A percentile compares a stretch with the other conserved stretches of the same genome.
Evolutionary conservation across 2,888 invertebrate species (phyloP).

Genomic region (Andrena bucephala): DNA sequence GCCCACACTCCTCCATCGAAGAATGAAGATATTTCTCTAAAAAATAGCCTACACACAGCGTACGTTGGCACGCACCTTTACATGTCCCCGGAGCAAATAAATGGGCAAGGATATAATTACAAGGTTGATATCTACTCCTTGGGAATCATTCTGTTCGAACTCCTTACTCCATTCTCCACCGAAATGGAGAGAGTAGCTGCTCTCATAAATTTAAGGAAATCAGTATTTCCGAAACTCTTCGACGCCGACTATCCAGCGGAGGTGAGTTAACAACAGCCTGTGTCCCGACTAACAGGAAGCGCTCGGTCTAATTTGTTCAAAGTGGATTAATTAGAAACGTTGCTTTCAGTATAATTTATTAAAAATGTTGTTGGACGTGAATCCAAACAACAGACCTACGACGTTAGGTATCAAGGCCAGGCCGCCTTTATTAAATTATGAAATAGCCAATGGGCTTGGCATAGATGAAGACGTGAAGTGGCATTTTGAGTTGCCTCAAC

Average conservation of each 20-base stretch:
- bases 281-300: not conserved
- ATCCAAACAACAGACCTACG: slow-evolving; percentile 91
- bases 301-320: slow-evolving; percentile 13
- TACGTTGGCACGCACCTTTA: slow-evolving; percentile 96
- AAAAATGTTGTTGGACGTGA: slow-evolving; percentile 91
- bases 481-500: slow-evolving; percentile 87
- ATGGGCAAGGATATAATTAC: slow-evolving; percentile 91
- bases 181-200: slow-evolving; percentile 94
- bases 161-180: slow-evolving; percentile 95
- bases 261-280: slow-evolving; percentile 85
- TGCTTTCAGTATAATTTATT: slow-evolving; percentile 89
- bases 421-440: slow-evolving; percentile 86
- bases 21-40: slow-evolving; percentile 77
- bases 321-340: slow-evolving; percentile 33
- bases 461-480: slow-evolving; percentile 83
- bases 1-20: slow-evolving; percentile 73
- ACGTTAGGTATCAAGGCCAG: slow-evolving; percentile 90
- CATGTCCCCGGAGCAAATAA: slow-evolving; percentile 98
- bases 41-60: slow-evolving; percentile 86
- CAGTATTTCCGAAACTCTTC: slow-evolving; percentile 90
- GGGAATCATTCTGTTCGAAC: slow-evolving; percentile 97
- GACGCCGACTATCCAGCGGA: slow-evolving; percentile 88
- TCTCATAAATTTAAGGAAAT: slow-evolving; percentile 88
- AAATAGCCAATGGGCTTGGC: slow-evolving; percentile 79
- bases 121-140: slow-evolving; percentile 98